Evolutionary conservation across 2,797 vertebrate species (phyloP).

Genomic region (Thamnophis elegans): DNA sequence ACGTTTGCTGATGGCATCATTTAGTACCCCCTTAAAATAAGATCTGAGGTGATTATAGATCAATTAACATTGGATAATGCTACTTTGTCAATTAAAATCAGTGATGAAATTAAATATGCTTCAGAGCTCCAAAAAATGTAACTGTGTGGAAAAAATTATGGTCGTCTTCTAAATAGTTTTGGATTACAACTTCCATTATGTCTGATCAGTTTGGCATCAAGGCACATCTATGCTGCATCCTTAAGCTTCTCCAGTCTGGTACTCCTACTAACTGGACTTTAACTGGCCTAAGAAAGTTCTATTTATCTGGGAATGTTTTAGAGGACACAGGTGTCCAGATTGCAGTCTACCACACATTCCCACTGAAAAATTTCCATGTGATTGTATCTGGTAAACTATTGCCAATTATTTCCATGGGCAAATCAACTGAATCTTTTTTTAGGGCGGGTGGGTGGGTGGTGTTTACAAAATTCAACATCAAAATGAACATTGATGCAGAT

Average conservation of each 20-base stretch:
- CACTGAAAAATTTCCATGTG: background rate
- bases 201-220: background rate
- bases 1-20: background rate
- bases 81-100: background rate
- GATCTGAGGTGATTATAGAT: background rate
- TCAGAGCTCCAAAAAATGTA: background rate
- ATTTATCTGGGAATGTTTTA: background rate
- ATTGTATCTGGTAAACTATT: background rate
- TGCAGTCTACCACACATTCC: background rate
- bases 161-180: background rate
- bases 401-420: background rate
- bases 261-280: background rate
- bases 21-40: background rate
- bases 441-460: fast-evolving
- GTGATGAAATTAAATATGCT: background rate
- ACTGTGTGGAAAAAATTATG: background rate
- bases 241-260: background rate
- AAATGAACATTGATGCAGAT: background rate
- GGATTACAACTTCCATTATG: background rate
- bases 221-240: background rate
- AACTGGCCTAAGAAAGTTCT: background rate
- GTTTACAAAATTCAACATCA: background rate
- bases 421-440: background rate
- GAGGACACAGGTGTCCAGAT: background rate
- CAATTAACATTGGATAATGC: background rate